These are phyloP conservation scores for Zaprionus davidi DNA, from an alignment of 1,140 invertebrate genomes.

Conservation along the genomic window DNA sequence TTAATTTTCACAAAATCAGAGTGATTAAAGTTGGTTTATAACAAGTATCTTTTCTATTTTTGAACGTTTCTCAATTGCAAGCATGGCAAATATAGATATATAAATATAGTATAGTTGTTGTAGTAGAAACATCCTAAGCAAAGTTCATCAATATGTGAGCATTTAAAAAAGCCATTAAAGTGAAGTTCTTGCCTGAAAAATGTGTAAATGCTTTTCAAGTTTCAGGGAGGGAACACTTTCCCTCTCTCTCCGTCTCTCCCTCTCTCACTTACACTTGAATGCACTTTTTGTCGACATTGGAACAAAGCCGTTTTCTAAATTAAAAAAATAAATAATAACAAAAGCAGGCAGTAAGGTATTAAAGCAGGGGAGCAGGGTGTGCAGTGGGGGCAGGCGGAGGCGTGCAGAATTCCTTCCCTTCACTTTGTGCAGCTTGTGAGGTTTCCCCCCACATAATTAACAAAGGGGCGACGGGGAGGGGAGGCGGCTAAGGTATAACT, in stretches of 20 bases:
- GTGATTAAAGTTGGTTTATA: too few species aligned
- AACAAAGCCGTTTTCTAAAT: slow-evolving; percentile 62
- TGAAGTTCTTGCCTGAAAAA: not conserved
- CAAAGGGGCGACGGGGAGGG: slow-evolving; percentile 12
- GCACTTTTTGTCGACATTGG: slow-evolving; percentile 60
- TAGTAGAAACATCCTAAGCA: rapidly evolving
- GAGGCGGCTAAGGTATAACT: not conserved
- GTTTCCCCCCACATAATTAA: slow-evolving; percentile 47
- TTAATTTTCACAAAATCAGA: too few species aligned
- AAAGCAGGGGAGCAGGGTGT: not conserved
- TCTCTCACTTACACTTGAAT: slow-evolving; percentile 64
- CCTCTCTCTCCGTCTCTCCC: not conserved
- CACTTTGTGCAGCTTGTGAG: slow-evolving; percentile 39
- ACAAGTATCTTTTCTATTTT: not conserved
- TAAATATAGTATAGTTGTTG: too few species aligned
- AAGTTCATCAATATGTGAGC: not conserved
- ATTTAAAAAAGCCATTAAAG: not conserved
- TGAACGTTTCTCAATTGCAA: not conserved
- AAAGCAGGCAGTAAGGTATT: not conserved
- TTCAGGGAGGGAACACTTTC: not conserved
- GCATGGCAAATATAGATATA: not conserved
- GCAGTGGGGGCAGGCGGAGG: slow-evolving; percentile 10
- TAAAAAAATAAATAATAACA: slow-evolving; percentile 40
- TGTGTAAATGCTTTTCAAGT: too few species aligned
- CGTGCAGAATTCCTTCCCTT: not conserved